Evolutionary conservation across 1,140 invertebrate genomes (phyloP).

Genomic region (Euura saliciscinereae): DNA sequence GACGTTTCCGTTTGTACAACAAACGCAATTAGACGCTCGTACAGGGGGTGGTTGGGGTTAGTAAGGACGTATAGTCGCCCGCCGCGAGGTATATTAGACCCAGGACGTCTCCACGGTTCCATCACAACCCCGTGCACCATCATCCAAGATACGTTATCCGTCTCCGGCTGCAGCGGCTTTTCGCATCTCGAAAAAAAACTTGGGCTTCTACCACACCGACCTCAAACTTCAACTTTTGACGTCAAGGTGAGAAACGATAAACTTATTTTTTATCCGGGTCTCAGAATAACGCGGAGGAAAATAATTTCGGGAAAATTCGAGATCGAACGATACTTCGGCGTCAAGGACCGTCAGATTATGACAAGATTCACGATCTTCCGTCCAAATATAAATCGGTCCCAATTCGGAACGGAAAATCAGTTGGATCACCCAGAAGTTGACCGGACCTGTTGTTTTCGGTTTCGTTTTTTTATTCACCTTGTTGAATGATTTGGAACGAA

Average conservation of each 20-base stretch:
- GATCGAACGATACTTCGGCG: no score
- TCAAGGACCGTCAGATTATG: no score
- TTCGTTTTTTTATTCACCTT: no score
- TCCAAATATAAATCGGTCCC: neutral
- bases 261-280: no score
- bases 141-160: constrained; percentile 10
- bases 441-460: neutral
- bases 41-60: neutral
- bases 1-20: neutral
- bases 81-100: constrained; percentile 53
- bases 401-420: neutral
- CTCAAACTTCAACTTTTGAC: neutral
- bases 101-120: constrained; percentile 41
- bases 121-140: constrained; percentile 49
- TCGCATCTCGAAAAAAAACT: neutral
- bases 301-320: no score
- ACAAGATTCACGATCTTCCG: neutral
- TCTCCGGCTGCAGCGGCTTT: neutral
- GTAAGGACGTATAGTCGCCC: constrained; percentile 20
- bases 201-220: neutral
- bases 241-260: neutral
- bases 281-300: no score
- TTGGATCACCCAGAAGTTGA: constrained; percentile 7
- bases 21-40: neutral
- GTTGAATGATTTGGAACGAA: no score